Conservation (phyloP, 1,140 invertebrate genomes). For the Ostrea edulis region DNA sequence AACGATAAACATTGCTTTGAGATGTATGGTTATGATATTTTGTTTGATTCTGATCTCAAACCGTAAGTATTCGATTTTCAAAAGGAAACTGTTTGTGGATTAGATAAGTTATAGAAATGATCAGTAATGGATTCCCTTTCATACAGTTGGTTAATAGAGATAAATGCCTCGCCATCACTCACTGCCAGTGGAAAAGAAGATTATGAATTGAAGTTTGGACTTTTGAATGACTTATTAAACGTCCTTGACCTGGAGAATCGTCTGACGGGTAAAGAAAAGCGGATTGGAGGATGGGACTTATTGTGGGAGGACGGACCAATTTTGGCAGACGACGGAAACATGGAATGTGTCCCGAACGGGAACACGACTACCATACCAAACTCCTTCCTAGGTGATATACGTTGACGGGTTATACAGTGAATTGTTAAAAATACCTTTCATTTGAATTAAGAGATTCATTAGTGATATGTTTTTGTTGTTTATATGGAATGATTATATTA, state of each 20-base stretch:
- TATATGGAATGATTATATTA: too few relatives aligned
- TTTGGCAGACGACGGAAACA: constrained; percentile 69
- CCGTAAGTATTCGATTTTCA: constrained; percentile 69
- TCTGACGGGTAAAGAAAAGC: constrained; percentile 81
- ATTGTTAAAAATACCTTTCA: too few relatives aligned
- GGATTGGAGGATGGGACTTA: constrained; percentile 84
- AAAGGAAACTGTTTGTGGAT: neutral
- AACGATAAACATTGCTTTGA: constrained; percentile 82
- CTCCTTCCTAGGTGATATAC: constrained; percentile 71
- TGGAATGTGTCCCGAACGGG: constrained; percentile 61
- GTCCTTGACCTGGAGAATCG: constrained; percentile 81
- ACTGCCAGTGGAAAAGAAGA: constrained; percentile 81
- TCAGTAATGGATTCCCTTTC: neutral
- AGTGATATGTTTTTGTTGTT: too few relatives aligned
- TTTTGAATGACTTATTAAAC: constrained; percentile 81
- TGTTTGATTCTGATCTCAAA: constrained; percentile 79
- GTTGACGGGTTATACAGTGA: too few relatives aligned
- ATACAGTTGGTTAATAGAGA: constrained; percentile 80
- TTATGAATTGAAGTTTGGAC: constrained; percentile 80
- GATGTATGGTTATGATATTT: constrained; percentile 82
- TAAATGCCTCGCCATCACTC: constrained; percentile 81
- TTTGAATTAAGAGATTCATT: too few relatives aligned
- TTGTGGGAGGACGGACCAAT: constrained; percentile 84
- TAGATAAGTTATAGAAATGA: too few relatives aligned
- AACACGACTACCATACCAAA: constrained; percentile 61